A percentile compares a stretch with the other conserved stretches of the same genome.
phyloP scores from a whole-genome alignment of 1,140 invertebrate genomes.

The Pygmarrhopalites habei region DNA sequence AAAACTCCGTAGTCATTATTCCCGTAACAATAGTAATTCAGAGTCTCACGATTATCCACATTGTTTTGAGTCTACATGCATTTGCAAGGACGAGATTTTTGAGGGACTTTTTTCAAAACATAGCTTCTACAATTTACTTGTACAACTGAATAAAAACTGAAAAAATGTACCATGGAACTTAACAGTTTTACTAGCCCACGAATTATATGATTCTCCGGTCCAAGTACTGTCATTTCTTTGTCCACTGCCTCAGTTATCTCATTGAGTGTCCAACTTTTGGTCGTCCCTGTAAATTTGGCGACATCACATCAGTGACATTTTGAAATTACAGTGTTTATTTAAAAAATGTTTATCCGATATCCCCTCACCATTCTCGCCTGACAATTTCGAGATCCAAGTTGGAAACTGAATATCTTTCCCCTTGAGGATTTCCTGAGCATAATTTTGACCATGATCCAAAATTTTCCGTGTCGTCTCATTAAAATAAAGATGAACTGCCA shows the following conservation, averaged over 20 bases:
- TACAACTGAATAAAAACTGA: too few relatives aligned
- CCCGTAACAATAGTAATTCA: slow-evolving; percentile 26
- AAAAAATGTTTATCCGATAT: too few relatives aligned
- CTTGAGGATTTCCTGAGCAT: background rate
- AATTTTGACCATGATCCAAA: background rate
- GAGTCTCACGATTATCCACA: background rate
- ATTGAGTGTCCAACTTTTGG: slow-evolving; percentile 4
- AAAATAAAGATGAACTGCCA: slow-evolving; percentile 2
- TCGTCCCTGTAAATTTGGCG: background rate
- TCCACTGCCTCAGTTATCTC: background rate
- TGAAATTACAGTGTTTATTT: too few relatives aligned
- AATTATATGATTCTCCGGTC: slow-evolving; percentile 4
- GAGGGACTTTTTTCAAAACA: background rate
- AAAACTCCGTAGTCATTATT: slow-evolving; percentile 22
- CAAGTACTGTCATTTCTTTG: background rate
- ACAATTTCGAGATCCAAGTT: too few relatives aligned
- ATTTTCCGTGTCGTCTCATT: slow-evolving; percentile 2
- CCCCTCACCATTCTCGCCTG: background rate
- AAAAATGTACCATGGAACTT: slow-evolving; percentile 9
- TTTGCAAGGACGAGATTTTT: too few relatives aligned
- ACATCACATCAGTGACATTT: too few relatives aligned
- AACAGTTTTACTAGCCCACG: slow-evolving; percentile 14
- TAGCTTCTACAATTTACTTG: too few relatives aligned
- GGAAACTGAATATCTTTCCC: background rate
- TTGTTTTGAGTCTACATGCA: slow-evolving; percentile 15